phyloP scores from a whole-genome alignment of 2,797 vertebrate species.

The Ibycter americanus region DNA sequence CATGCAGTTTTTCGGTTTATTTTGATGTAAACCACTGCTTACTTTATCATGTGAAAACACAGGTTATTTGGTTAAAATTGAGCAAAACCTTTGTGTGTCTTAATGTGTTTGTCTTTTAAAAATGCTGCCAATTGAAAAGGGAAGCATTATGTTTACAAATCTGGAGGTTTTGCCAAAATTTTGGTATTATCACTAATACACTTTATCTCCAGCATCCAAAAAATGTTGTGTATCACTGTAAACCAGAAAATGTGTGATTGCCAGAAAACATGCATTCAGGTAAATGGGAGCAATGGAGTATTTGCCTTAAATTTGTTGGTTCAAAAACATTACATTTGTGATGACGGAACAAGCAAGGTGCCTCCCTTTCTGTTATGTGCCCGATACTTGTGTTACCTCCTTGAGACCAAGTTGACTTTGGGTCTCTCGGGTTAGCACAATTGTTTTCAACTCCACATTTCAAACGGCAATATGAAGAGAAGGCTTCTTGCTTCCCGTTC shows the following conservation, averaged over 20 bases:
- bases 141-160: slow-evolving; percentile 89
- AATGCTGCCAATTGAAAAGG: slow-evolving; percentile 83
- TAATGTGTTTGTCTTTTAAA: slow-evolving; percentile 73
- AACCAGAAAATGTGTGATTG: slow-evolving; percentile 43
- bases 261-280: neutral
- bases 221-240: slow-evolving; percentile 42
- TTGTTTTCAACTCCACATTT: neutral
- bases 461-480: neutral
- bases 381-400: too few relatives aligned
- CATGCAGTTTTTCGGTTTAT: slow-evolving; percentile 71
- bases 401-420: too few relatives aligned
- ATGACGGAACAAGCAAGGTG: neutral
- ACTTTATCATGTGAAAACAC: slow-evolving; percentile 77
- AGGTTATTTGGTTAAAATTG: slow-evolving; percentile 73
- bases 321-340: neutral
- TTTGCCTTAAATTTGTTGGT: neutral
- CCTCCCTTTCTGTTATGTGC: too few relatives aligned
- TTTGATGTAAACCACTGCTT: slow-evolving; percentile 70
- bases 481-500: neutral
- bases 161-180: slow-evolving; percentile 84
- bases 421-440: neutral
- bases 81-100: slow-evolving; percentile 72
- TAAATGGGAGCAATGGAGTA: neutral
- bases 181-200: slow-evolving; percentile 78
- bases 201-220: slow-evolving; percentile 74